Percentiles rank a stretch among this genome's conserved stretches.
phyloP scores from a whole-genome alignment of 2,888 invertebrate species.

The Baccha elongata region DNA sequence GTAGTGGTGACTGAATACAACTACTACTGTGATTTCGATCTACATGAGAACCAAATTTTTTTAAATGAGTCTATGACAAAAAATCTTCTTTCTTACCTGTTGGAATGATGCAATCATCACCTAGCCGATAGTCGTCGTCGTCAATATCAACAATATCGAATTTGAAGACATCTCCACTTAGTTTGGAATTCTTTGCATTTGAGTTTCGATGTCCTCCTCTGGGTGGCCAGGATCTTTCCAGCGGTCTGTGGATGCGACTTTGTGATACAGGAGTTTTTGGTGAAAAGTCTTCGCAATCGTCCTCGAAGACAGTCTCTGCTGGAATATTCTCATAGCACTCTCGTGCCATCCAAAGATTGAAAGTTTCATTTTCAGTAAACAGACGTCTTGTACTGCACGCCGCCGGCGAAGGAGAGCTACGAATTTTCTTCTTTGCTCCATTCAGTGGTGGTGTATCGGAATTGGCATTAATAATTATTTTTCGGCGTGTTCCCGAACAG shows the following conservation, averaged over 20 bases:
- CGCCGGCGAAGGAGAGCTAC: conserved; percentile 83
- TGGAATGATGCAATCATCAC: conserved; percentile 82
- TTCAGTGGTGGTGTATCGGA: conserved; percentile 78
- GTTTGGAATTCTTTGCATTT: conserved; percentile 82
- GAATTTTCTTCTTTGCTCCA: conserved; percentile 87
- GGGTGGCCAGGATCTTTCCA: conserved; percentile 89
- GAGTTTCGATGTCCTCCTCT: conserved; percentile 82
- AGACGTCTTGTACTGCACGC: conserved; percentile 77
- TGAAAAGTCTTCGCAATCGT: conserved; percentile 78
- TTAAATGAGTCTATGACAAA: background rate
- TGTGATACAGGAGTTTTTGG: conserved; percentile 76
- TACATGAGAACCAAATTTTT: background rate
- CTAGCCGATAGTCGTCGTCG: conserved; percentile 83
- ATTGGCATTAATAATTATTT: conserved; percentile 53
- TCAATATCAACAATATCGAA: conserved; percentile 94
- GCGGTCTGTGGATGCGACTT: conserved; percentile 85
- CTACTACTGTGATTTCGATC: conserved; percentile 75
- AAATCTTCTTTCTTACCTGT: conserved; percentile 15
- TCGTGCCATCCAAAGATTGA: conserved; percentile 81
- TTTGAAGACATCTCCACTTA: conserved; percentile 90
- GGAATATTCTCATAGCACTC: conserved; percentile 82
- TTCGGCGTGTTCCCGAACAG: conserved; percentile 62
- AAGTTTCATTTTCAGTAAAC: conserved; percentile 75
- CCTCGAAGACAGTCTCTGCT: conserved; percentile 80
- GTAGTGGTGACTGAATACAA: conserved; percentile 78